phyloP scores from a whole-genome alignment of 2,797 vertebrate species.

The Prionace glauca region DNA sequence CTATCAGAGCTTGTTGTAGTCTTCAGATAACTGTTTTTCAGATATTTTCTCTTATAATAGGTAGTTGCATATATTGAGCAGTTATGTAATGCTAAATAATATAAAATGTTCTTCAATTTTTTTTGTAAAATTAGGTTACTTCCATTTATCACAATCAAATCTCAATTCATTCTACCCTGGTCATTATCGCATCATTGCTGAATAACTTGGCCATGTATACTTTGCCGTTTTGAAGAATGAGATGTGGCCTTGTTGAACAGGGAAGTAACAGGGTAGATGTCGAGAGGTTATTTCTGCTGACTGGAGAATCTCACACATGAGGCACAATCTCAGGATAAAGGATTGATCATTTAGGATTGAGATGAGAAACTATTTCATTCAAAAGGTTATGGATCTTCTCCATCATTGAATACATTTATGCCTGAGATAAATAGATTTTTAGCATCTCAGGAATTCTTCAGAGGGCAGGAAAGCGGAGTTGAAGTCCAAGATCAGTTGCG shows the following conservation, averaged over 20 bases:
- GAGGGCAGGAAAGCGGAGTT: not conserved
- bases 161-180: not conserved
- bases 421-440: not conserved
- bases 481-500: not conserved
- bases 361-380: not conserved
- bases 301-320: not conserved
- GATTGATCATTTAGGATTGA: not conserved
- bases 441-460: no score
- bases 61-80: not conserved
- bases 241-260: not conserved
- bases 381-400: not conserved
- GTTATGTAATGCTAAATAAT: not conserved
- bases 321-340: not conserved
- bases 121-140: not conserved
- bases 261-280: no score
- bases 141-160: not conserved
- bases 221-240: not conserved
- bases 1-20: not conserved
- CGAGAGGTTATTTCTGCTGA: not conserved
- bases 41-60: not conserved
- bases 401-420: not conserved
- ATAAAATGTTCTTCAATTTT: not conserved
- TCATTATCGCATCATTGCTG: not conserved
- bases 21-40: not conserved
- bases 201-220: not conserved